phyloP scores from a whole-genome alignment of 2,113 vertebrate genomes.

The Bothrops jararaca region DNA sequence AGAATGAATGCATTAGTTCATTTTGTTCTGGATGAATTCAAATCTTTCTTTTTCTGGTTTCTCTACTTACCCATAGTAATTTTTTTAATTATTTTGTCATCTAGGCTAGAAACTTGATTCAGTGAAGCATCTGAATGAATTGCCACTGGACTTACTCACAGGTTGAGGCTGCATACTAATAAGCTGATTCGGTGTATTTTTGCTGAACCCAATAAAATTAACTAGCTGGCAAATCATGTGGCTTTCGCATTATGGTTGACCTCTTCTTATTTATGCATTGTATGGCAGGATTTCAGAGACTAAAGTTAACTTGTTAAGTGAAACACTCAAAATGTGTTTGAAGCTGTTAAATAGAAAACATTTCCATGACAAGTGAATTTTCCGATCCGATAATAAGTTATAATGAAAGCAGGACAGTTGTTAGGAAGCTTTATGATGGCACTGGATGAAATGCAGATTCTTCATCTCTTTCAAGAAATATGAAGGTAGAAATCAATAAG shows the following conservation, averaged over 20 bases:
- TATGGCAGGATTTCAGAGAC: not conserved
- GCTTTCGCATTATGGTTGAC: not conserved
- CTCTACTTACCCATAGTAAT: not conserved
- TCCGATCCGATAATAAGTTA: slow-evolving; percentile 63
- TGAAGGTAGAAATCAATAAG: not conserved
- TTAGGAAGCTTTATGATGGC: slow-evolving; percentile 55
- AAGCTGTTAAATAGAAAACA: slow-evolving; percentile 67
- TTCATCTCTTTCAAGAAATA: slow-evolving; percentile 23
- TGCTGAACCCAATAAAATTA: slow-evolving; percentile 33
- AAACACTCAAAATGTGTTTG: slow-evolving; percentile 57
- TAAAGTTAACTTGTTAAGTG: slow-evolving; percentile 43
- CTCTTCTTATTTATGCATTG: not conserved
- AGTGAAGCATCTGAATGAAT: not conserved
- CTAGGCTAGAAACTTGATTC: not conserved
- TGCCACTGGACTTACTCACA: not conserved
- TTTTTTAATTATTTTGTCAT: not conserved
- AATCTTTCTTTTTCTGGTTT: not conserved
- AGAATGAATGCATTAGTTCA: not conserved
- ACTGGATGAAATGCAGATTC: slow-evolving; percentile 37
- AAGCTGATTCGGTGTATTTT: not conserved
- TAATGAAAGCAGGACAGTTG: slow-evolving; percentile 44
- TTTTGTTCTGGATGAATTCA: not conserved
- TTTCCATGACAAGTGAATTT: slow-evolving; percentile 66
- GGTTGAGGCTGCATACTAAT: not conserved
- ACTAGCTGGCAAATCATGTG: not conserved